Conservation (phyloP, 2,888 invertebrate genomes). For the Entomobrya proxima region DNA sequence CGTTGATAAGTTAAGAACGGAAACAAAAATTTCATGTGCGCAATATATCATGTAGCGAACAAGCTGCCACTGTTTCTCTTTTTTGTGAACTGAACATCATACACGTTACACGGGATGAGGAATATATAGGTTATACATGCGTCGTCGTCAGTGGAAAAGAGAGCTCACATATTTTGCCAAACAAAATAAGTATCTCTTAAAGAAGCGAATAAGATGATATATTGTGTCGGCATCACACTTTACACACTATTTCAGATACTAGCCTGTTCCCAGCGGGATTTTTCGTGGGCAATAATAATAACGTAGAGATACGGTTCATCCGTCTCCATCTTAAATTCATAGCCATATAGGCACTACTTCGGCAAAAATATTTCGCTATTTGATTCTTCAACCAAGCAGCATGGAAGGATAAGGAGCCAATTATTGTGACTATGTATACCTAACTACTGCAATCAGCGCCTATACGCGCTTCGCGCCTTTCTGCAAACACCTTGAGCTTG, state of each 20-base stretch:
- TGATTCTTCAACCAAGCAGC: not conserved
- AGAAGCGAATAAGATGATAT: not conserved
- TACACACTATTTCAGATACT: not conserved
- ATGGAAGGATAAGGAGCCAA: not conserved
- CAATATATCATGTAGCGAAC: not conserved
- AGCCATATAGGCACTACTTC: not conserved
- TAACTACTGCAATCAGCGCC: not conserved
- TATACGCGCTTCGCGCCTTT: not conserved
- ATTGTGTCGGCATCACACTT: not conserved
- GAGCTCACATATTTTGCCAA: not conserved
- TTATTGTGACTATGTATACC: not conserved
- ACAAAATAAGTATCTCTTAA: not conserved
- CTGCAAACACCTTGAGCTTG: slow-evolving; percentile 13
- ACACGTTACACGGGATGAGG: not conserved
- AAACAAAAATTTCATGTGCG: slow-evolving; percentile 17
- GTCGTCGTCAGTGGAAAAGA: no score
- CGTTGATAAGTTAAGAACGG: slow-evolving; percentile 4
- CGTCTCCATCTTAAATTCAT: slow-evolving; percentile 12
- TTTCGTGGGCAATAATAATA: not conserved
- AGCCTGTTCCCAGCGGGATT: not conserved
- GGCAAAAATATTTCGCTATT: not conserved
- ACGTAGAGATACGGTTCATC: slow-evolving; percentile 15
- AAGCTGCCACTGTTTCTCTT: not conserved
- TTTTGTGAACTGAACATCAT: not conserved
- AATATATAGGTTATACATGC: not conserved